phyloP scores from a whole-genome alignment of 2,888 invertebrate species.

The Apocheima hispidaria region DNA sequence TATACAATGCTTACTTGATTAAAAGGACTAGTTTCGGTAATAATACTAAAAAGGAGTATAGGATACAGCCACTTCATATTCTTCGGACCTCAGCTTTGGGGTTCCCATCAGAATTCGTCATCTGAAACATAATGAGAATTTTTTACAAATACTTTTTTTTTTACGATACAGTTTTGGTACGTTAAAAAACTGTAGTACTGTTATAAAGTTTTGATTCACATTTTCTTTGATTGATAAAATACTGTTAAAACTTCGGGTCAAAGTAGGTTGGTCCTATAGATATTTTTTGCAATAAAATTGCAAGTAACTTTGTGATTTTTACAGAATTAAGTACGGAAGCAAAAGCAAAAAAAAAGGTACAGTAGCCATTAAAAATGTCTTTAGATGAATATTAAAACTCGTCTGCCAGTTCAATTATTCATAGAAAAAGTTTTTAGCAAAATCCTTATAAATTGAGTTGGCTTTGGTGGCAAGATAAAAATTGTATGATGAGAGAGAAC shows the following conservation, averaged over 20 bases:
- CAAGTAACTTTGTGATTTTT: no score
- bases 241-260: no score
- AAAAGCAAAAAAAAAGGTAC: not conserved
- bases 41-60: conserved; percentile 61
- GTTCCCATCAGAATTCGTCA: conserved; percentile 62
- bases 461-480: not conserved
- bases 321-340: no score
- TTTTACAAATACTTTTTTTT: not conserved
- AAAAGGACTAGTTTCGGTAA: conserved; percentile 58
- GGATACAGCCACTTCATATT: conserved; percentile 74
- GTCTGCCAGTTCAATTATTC: conserved; percentile 5
- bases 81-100: conserved; percentile 53
- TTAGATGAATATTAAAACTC: conserved; percentile 2
- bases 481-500: not conserved
- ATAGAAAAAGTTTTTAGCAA: conserved; percentile 15
- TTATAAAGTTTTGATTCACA: no score
- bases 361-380: not conserved
- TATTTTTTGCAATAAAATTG: no score
- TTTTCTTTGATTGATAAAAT: no score
- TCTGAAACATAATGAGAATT: conserved; percentile 57
- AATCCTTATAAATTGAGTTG: not conserved
- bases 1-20: conserved; percentile 61
- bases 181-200: no score
- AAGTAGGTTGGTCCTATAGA: no score
- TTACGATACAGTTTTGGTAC: no score